Base-by-base conservation (phyloP, 64 coral and sea anemone species). In the Stichodactyla mertensii region DNA sequence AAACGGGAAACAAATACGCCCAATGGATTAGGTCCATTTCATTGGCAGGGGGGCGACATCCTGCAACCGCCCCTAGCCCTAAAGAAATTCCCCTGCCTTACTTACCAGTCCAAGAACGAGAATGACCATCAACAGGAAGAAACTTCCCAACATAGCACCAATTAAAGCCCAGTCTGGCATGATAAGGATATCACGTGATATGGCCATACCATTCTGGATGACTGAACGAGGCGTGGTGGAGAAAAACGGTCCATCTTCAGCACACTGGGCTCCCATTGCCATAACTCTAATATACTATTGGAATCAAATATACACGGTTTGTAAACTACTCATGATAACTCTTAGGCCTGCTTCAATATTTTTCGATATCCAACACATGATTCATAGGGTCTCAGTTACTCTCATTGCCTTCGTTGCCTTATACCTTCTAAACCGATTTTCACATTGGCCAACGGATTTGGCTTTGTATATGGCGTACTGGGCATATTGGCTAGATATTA, bases 91-190 rank as follows among this genome's bases (percentile, higher is more conserved):
- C 36, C 36, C 36, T 45, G 36, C n/a, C 61, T 18, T 11, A n/a
- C 91, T 85, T 90, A 96, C 85, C 85, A 96, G 74, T 18, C 88
- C 94, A 86, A 96, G 91, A 27, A 94, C 71, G 27, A 95, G 93
- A 61, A 92, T 95, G 11, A 94, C 19, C 85, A 95, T 95, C 20
- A 95, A 67, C 6, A 88, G 31, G 27, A 88, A 82, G 61, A 99
- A 91, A 62, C 97, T 90, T 24, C 90, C 97, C 51, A 94, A 58
- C 95, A 98, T 94, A 16, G 93, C 91, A 54, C 93, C 97, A 79
- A 99, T 99, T 10, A 99, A 56, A 26, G 93, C 87, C 97, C 97
- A 99, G 88, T 99, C 97, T 16, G 97, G 97, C 88, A 99, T 92
- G 82, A 99, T 93, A 1, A 99, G 82, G 20, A 99, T 99, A 45